These are phyloP conservation scores for Acanthis flammea DNA, from an alignment of 2,797 vertebrate genomes.

Conservation along the genomic window DNA sequence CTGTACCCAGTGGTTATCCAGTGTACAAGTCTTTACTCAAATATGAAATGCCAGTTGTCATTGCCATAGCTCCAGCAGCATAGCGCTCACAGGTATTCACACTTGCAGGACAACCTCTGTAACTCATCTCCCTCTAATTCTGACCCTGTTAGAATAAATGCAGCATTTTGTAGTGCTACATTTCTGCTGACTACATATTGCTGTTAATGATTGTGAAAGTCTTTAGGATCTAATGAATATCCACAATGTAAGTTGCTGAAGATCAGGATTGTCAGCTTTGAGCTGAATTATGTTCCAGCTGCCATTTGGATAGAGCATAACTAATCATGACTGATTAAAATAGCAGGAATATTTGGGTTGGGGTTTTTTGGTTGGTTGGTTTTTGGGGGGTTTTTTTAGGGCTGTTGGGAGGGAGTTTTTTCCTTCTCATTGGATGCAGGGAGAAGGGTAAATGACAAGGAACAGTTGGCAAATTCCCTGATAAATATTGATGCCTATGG, in stretches of 20 bases:
- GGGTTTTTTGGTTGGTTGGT: background rate
- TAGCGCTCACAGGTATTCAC: background rate
- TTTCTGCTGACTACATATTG: background rate
- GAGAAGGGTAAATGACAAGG: slow-evolving; percentile 42
- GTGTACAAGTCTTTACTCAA: background rate
- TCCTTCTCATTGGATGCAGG: background rate
- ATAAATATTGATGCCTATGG: slow-evolving; percentile 54
- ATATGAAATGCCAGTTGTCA: background rate
- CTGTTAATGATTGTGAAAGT: background rate
- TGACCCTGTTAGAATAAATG: background rate
- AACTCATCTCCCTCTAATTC: background rate
- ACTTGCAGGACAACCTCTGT: background rate
- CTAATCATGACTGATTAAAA: background rate
- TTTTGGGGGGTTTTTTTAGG: background rate
- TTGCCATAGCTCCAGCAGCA: background rate
- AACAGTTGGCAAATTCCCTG: slow-evolving; percentile 53
- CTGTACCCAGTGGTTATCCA: background rate
- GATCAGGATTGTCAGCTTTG: background rate
- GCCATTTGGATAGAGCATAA: background rate
- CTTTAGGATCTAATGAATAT: background rate
- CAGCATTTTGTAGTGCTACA: background rate
- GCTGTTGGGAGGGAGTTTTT: background rate
- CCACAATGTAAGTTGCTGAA: background rate
- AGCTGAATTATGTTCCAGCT: background rate
- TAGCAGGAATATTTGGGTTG: background rate